These are phyloP conservation scores for Oegoconia quadripuncta DNA, from an alignment of 2,888 invertebrate genomes.

Conservation along the genomic window DNA sequence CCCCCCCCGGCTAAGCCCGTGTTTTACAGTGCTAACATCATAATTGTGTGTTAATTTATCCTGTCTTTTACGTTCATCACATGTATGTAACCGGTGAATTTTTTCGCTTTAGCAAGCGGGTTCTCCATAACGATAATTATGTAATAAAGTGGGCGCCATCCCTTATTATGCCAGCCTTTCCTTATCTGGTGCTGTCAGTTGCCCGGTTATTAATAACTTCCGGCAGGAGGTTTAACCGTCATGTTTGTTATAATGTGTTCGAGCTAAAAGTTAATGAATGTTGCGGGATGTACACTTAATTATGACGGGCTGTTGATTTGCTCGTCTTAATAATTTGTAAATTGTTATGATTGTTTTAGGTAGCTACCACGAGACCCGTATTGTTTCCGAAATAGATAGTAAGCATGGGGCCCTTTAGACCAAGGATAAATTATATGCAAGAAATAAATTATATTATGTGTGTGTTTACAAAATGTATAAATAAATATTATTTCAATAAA, in stretches of 20 bases:
- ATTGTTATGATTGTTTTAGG: too few relatives aligned
- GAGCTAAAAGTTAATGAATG: slow-evolving; percentile 15
- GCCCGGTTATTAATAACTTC: slow-evolving; percentile 37
- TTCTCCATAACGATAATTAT: slow-evolving; percentile 33
- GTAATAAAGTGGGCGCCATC: slow-evolving; percentile 30
- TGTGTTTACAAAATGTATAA: too few relatives aligned
- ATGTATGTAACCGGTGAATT: slow-evolving; percentile 20
- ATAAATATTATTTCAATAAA: too few relatives aligned
- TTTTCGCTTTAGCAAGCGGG: slow-evolving; percentile 21
- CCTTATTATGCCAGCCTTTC: slow-evolving; percentile 29
- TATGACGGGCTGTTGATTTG: neutral
- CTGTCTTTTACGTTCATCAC: too few relatives aligned
- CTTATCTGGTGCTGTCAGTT: slow-evolving; percentile 41
- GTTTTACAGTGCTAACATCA: too few relatives aligned
- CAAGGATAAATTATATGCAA: too few relatives aligned
- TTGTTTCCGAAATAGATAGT: too few relatives aligned
- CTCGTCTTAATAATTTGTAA: neutral
- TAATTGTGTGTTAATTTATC: too few relatives aligned
- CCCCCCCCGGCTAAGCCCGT: too few relatives aligned
- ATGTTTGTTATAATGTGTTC: slow-evolving; percentile 4
- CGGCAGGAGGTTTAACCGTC: slow-evolving; percentile 21
- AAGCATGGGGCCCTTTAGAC: too few relatives aligned
- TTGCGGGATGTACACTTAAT: slow-evolving; percentile 8
- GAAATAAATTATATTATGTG: too few relatives aligned
- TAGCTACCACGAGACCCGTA: too few relatives aligned